Conservation (phyloP, 2,888 invertebrate genomes). For the Hemistola chrysoprasaria region DNA sequence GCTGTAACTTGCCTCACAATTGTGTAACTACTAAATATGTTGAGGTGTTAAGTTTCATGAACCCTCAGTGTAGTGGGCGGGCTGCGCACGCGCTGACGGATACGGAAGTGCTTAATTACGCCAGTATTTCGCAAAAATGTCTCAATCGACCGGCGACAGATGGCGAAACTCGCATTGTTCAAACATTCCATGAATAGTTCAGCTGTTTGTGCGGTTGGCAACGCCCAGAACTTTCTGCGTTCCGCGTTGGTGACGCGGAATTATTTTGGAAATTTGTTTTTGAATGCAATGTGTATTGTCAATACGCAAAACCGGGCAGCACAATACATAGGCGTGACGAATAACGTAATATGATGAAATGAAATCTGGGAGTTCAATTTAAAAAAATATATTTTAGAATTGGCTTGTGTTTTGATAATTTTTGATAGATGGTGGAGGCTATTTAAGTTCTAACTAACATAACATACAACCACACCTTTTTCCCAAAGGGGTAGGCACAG, state of each 20-base stretch:
- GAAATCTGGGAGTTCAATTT: background rate
- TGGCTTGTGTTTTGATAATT: no score
- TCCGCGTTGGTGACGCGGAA: constrained; percentile 14
- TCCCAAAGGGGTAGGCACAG: no score
- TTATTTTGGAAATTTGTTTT: background rate
- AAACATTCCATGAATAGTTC: constrained; percentile 66
- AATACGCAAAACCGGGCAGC: no score
- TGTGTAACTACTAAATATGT: constrained; percentile 25
- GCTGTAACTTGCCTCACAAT: background rate
- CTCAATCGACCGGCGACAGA: constrained; percentile 72
- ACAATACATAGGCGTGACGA: no score
- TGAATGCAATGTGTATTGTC: no score
- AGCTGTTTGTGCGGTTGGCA: constrained; percentile 57
- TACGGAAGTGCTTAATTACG: constrained; percentile 76
- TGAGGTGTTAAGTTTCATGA: constrained; percentile 60
- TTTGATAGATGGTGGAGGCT: no score
- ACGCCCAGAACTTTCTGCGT: constrained; percentile 52
- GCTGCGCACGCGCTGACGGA: constrained; percentile 76
- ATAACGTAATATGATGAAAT: no score
- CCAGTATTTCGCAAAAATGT: constrained; percentile 76
- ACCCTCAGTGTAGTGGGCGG: constrained; percentile 57
- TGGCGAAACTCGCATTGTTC: constrained; percentile 66
- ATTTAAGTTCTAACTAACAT: no score
- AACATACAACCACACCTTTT: no score
- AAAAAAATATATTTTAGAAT: constrained; percentile 5